These are phyloP conservation scores for Xenopus tropicalis DNA, from an alignment of 2,113 vertebrate genomes.

Conservation along the genomic window UCB_Xtro_10.0 CM004446.2:25361501-25362000, in stretches of 20 bases:
- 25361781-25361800: too few species aligned
- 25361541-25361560: not conserved
- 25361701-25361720: not conserved
- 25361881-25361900: too few species aligned
- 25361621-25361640: slow-evolving; percentile 19
- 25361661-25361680: slow-evolving; percentile 7
- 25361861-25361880: too few species aligned
- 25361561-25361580: slow-evolving; percentile 5
- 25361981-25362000: too few species aligned
- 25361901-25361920: too few species aligned
- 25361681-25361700: slow-evolving; percentile 5
- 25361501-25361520: slow-evolving; percentile 1
- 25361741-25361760: not conserved
- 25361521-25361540: not conserved
- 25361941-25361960: too few species aligned
- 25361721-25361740: not conserved
- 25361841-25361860: too few species aligned
- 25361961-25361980: too few species aligned
- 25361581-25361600: slow-evolving; percentile 1
- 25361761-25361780: not conserved
- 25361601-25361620: slow-evolving; percentile 2
- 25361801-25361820: too few species aligned
- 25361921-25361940: too few species aligned
- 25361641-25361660: slow-evolving; percentile 14
- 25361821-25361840: too few species aligned